Conservation (phyloP, 2,797 vertebrate species). For the Kryptopterus vitreolus region DNA sequence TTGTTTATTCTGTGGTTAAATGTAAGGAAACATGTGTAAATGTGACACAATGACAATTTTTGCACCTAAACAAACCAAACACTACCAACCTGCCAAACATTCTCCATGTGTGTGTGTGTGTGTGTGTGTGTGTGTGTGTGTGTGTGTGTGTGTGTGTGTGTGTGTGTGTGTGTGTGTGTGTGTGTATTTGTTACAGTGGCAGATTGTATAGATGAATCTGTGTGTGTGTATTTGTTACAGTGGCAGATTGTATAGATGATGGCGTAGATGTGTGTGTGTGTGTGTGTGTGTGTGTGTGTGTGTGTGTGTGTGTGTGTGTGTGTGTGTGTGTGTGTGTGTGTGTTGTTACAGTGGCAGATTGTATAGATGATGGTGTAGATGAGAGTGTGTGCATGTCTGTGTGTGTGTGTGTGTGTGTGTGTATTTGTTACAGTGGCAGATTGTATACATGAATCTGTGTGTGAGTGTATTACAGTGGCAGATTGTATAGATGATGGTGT, state of each 20-base stretch:
- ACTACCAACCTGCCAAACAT: slow-evolving; percentile 3
- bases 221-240: not conserved
- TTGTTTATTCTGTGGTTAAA: slow-evolving; percentile 11
- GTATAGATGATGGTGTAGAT: not conserved
- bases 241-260: not conserved
- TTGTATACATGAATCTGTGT: not conserved
- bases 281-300: not conserved
- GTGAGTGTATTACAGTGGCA: not conserved
- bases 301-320: not conserved
- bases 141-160: not conserved
- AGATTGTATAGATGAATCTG: too few species aligned
- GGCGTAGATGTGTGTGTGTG: not conserved
- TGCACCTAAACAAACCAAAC: slow-evolving; percentile 5
- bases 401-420: too few species aligned
- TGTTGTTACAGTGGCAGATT: not conserved
- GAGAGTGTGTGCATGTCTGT: not conserved
- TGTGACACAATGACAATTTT: not conserved
- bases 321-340: not conserved
- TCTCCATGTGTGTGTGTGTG: not conserved
- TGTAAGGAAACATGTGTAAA: slow-evolving; percentile 3
- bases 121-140: not conserved
- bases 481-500: not conserved
- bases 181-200: not conserved
- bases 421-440: not conserved
- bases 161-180: not conserved